Evolutionary conservation across 1,140 invertebrate species (phyloP).

Genomic region (Drosophila busckii): DNA sequence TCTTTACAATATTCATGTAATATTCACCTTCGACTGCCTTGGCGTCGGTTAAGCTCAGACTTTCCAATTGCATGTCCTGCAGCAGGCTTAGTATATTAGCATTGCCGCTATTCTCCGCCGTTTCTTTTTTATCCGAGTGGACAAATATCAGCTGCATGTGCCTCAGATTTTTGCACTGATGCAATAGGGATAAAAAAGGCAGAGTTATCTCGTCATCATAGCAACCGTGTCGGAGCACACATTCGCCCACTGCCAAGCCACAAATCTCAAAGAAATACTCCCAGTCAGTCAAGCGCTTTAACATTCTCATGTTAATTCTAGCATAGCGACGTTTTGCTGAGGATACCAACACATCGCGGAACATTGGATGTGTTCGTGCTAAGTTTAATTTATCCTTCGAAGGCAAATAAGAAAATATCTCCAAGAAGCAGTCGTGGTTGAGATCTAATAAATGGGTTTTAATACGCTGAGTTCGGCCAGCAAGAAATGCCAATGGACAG

Average conservation of each 20-base stretch:
- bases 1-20: neutral
- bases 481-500: slow-evolving; percentile 45
- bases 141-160: slow-evolving; percentile 47
- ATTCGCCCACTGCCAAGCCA: slow-evolving; percentile 41
- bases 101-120: neutral
- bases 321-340: slow-evolving; percentile 12
- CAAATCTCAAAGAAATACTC: slow-evolving; percentile 35
- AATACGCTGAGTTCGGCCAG: slow-evolving; percentile 17
- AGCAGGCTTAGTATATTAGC: slow-evolving; percentile 30
- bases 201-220: slow-evolving; percentile 43
- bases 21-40: slow-evolving; percentile 31
- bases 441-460: slow-evolving; percentile 38
- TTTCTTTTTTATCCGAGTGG: slow-evolving; percentile 17
- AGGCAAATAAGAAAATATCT: slow-evolving; percentile 46
- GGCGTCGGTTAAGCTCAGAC: slow-evolving; percentile 51
- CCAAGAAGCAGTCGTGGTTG: slow-evolving; percentile 51
- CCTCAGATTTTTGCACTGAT: slow-evolving; percentile 36
- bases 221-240: slow-evolving; percentile 41
- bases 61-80: slow-evolving; percentile 19
- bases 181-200: slow-evolving; percentile 35
- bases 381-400: slow-evolving; percentile 50
- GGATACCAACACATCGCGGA: slow-evolving; percentile 22
- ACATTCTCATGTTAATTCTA: slow-evolving; percentile 44
- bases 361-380: slow-evolving; percentile 34
- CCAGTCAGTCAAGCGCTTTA: slow-evolving; percentile 39